phyloP scores from a whole-genome alignment of 2,113 vertebrate species.

The Mesoclemmys tuberculata region DNA sequence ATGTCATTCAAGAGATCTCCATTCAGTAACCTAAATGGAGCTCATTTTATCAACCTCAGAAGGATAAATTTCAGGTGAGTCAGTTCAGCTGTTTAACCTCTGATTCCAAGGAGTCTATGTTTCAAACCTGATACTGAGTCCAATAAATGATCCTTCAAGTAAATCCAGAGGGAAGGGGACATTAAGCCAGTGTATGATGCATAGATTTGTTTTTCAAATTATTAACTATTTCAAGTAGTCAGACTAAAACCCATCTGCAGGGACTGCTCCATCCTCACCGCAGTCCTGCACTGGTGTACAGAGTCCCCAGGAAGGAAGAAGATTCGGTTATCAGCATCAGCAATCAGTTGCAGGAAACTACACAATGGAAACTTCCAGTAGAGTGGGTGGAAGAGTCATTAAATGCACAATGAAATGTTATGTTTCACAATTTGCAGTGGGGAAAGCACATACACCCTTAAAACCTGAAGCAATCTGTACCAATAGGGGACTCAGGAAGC shows the following conservation, averaged over 20 bases:
- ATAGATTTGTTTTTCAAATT: no score
- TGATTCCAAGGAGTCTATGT: no score
- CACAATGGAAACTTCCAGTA: background rate
- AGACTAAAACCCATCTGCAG: background rate
- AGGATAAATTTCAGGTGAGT: no score
- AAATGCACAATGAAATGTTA: background rate
- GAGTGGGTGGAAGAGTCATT: background rate
- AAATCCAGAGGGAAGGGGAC: no score
- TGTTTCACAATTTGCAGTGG: background rate
- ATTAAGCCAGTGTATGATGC: no score
- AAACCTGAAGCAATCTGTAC: background rate
- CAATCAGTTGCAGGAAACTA: background rate
- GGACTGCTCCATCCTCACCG: background rate
- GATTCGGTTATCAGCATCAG: background rate
- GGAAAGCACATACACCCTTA: background rate
- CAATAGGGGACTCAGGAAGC: background rate
- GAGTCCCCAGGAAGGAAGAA: background rate
- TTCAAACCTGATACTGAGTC: no score
- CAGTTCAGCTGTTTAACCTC: no score
- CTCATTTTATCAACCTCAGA: no score
- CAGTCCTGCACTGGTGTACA: background rate
- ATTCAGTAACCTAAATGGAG: background rate
- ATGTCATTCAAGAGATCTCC: background rate
- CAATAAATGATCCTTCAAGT: no score
- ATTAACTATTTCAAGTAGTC: no score